Percentiles rank a stretch among this genome's conserved stretches.
Evolutionary conservation across 2,113 vertebrate species (phyloP).

Genomic region (Rhodinocichla rosea): DNA sequence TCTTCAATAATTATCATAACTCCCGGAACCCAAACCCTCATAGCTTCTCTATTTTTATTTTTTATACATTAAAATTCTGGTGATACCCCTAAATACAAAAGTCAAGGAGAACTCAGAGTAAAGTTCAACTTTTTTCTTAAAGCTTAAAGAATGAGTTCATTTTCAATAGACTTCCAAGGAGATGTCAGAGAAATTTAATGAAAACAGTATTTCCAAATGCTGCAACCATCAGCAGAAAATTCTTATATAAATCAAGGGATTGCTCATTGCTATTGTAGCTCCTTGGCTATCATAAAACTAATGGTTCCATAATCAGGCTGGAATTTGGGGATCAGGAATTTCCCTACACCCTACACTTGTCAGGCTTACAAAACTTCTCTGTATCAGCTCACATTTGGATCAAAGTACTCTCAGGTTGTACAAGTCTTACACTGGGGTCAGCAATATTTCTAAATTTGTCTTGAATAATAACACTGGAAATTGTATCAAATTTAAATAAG

Average conservation of each 20-base stretch:
- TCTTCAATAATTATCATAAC: not conserved
- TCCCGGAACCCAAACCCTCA: not conserved
- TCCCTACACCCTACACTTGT: not conserved
- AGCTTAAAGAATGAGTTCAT: not conserved
- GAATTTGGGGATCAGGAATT: not conserved
- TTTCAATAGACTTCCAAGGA: not conserved
- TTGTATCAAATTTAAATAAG: not conserved
- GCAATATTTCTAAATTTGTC: not conserved
- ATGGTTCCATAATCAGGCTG: not conserved
- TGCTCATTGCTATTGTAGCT: not conserved
- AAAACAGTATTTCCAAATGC: not conserved
- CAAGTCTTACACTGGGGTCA: not conserved
- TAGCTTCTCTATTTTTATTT: not conserved
- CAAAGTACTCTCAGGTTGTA: not conserved
- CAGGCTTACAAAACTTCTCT: not conserved
- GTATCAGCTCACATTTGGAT: not conserved
- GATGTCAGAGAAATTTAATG: not conserved
- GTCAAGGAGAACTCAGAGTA: not conserved
- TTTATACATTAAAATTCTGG: not conserved
- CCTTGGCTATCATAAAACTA: not conserved
- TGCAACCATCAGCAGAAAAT: not conserved
- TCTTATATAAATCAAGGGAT: not conserved
- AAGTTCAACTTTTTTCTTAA: not conserved
- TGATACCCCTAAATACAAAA: not conserved
- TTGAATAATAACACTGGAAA: not conserved